Evolutionary conservation across 53 echinoderm and acorn worm species (phyloP).

Genomic region (Crossaster papposus): DNA sequence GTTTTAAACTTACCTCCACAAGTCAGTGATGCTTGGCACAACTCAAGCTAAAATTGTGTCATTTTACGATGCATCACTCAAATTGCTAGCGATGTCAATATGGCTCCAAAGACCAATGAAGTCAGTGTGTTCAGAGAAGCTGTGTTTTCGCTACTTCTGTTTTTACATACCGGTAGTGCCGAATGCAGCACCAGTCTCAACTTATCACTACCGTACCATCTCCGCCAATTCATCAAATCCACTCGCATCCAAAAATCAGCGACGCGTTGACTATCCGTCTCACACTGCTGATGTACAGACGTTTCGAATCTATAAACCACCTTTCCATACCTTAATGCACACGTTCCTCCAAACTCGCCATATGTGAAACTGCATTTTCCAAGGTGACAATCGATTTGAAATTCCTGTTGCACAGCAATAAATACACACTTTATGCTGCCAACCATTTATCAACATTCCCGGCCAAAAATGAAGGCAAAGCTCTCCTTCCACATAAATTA

Average conservation of each 20-base stretch:
- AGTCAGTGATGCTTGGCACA: not conserved
- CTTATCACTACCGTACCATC: not conserved
- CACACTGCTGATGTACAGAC: not conserved
- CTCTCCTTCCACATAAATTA: not conserved
- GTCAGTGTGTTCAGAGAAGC: not conserved
- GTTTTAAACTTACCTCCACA: not conserved
- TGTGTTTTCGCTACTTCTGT: not conserved
- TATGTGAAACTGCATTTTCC: not conserved
- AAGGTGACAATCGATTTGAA: not conserved
- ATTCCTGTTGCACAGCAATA: not conserved
- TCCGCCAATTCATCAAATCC: not conserved
- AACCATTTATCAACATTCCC: not conserved
- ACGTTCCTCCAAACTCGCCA: not conserved
- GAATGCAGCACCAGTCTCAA: not conserved
- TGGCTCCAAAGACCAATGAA: no score
- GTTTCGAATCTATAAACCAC: slow-evolving; percentile 6
- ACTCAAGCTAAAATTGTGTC: no score
- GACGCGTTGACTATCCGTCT: not conserved
- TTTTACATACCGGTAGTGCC: not conserved
- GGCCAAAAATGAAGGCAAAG: not conserved
- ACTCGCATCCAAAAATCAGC: not conserved
- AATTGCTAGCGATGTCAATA: not conserved
- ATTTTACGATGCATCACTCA: not conserved
- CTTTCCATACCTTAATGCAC: not conserved
- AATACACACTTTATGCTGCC: not conserved